Evolutionary conservation across 2,888 invertebrate species (phyloP).

Genomic region (Drosophila nigricruria): DNA sequence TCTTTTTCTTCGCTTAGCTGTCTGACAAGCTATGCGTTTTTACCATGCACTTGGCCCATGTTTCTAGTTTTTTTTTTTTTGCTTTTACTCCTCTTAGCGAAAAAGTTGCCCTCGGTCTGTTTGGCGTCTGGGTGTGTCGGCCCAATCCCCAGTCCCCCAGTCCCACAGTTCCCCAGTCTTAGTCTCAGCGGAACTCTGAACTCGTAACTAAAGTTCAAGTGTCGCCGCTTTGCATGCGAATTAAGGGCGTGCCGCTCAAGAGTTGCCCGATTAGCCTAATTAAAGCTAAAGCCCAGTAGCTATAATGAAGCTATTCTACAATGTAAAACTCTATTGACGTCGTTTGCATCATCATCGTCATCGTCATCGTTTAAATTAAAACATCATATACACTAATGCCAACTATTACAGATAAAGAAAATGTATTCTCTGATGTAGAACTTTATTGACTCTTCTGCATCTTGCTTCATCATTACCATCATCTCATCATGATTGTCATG

Average conservation of each 20-base stretch:
- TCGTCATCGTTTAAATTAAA: slow-evolving; percentile 19
- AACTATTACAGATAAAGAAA: not conserved
- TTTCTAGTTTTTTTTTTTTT: not conserved
- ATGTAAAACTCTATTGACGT: not conserved
- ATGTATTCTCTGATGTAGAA: too few species aligned
- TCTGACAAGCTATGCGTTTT: slow-evolving; percentile 77
- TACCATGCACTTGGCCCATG: slow-evolving; percentile 56
- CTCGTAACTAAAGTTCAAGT: slow-evolving; percentile 64
- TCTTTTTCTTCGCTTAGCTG: slow-evolving; percentile 48
- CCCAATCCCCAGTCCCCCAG: slow-evolving; percentile 1
- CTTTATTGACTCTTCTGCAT: not conserved
- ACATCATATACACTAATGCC: not conserved
- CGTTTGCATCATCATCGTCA: not conserved
- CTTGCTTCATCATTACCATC: slow-evolving; percentile 16
- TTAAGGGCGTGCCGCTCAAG: slow-evolving; percentile 44
- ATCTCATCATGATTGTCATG: slow-evolving; percentile 23
- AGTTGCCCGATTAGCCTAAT: slow-evolving; percentile 57
- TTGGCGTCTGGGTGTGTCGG: slow-evolving; percentile 54
- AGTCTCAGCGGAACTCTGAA: slow-evolving; percentile 25
- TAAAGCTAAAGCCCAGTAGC: slow-evolving; percentile 15
- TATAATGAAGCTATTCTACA: not conserved
- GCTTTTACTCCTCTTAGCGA: slow-evolving; percentile 29
- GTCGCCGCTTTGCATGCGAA: slow-evolving; percentile 51
- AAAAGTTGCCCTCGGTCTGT: slow-evolving; percentile 15
- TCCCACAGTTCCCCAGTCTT: too few species aligned